A percentile compares a stretch with the other conserved stretches of the same genome.
Evolutionary conservation across 2,888 invertebrate genomes (phyloP).

Genomic region (Himalopsyche kuldschensis): DNA sequence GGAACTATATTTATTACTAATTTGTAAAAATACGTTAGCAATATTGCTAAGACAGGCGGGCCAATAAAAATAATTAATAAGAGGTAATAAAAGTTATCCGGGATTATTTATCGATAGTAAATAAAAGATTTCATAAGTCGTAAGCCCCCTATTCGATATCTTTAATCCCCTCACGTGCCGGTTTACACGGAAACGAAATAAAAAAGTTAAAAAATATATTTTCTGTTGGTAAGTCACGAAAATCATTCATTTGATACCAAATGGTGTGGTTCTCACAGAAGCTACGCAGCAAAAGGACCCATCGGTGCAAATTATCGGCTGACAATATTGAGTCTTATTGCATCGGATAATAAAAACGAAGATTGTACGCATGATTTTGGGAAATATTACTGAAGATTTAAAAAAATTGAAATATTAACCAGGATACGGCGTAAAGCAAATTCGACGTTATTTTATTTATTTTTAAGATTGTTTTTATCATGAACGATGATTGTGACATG

Average conservation of each 20-base stretch:
- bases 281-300: neutral
- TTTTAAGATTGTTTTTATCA: neutral
- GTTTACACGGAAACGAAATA: slow-evolving; percentile 24
- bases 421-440: neutral
- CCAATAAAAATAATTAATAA: neutral
- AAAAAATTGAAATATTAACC: neutral
- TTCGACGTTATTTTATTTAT: neutral
- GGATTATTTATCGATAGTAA: neutral
- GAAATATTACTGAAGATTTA: too few species aligned
- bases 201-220: slow-evolving; percentile 14
- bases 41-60: neutral
- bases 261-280: neutral
- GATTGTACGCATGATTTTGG: neutral
- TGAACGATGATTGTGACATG: neutral
- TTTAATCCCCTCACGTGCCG: slow-evolving; percentile 21
- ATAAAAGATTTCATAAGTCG: neutral
- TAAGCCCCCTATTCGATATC: neutral
- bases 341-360: neutral
- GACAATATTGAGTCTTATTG: neutral
- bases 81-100: neutral
- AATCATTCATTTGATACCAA: slow-evolving; percentile 13
- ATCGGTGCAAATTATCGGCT: neutral
- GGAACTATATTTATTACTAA: too few species aligned
- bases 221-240: neutral
- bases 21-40: too few species aligned